Evolutionary conservation across 92 coral and sea anemone species (phyloP), one percentile per base, ranked within the genome.

Genomic region (Porites lobata): DNA sequence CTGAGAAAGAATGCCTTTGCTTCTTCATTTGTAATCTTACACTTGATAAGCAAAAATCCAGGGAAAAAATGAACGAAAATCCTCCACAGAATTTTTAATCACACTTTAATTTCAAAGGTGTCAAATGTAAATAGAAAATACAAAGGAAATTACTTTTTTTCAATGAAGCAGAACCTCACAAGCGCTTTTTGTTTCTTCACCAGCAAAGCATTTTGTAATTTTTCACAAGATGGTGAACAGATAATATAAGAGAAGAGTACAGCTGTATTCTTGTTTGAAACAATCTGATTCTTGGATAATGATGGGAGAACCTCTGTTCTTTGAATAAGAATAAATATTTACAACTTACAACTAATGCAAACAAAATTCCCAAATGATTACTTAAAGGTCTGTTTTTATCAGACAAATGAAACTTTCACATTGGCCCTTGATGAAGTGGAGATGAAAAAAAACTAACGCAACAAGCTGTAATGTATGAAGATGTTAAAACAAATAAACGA

Each of bases 301-400:
- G 81, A 12, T 13, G 9, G 52, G 21, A 71, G 63, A 14, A 63
- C 61, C 73, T 38, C 47, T 38, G 47, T 38, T 38, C 51, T 50
- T 51, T 38, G 24, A 58, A 82, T 17, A 47, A 2, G 61, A 71
- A 62, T 11, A 65, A 50, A 21, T 84, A 72, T 84, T 84, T 74
- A 74, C 53, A 50, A 43, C 6, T 38, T 64, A 61, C 79, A 84
- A 72, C 72, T 64, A 84, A 84, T 84, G 80, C 87, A 73, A 71
- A 84, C 63, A 84, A 72, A 12, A 84, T 84, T 84, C 87, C 20
- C 54, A 17, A 50, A 43, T 26, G 14, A 73, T 84, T 43, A 84
- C 80, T 71, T 84, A 57, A 84, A 63, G 72, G 8, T 14, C 5
- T 72, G 10, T 77, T 59, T 17, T 21, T 14, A 24, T 19, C 24